Conservation (phyloP, 1,140 invertebrate species). For the Drosophila nannoptera region DNA sequence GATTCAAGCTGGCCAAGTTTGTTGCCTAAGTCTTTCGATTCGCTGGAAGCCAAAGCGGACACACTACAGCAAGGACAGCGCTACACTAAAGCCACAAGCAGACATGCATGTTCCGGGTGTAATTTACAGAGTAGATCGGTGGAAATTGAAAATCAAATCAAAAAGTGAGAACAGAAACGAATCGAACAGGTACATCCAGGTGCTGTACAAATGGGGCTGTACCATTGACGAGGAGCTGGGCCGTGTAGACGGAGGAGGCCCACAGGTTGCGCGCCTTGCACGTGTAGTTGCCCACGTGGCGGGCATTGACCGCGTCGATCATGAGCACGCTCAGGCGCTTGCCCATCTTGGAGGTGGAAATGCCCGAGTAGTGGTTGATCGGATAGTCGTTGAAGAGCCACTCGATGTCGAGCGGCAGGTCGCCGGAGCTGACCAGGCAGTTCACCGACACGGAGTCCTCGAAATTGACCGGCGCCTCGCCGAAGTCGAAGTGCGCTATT, state of each 20-base stretch:
- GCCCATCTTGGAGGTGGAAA: slow-evolving; percentile 82
- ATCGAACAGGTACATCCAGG: slow-evolving; percentile 40
- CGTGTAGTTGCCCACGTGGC: slow-evolving; percentile 84
- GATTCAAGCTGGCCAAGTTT: too few species aligned
- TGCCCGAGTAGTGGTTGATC: slow-evolving; percentile 75
- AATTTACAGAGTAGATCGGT: slow-evolving; percentile 20
- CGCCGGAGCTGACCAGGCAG: slow-evolving; percentile 84
- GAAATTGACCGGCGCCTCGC: slow-evolving; percentile 82
- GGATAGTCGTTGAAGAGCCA: slow-evolving; percentile 83
- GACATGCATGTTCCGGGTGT: slow-evolving; percentile 51
- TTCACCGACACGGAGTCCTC: slow-evolving; percentile 83
- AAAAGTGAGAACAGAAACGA: slow-evolving; percentile 13
- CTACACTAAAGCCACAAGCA: slow-evolving; percentile 44
- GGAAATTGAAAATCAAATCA: slow-evolving; percentile 78
- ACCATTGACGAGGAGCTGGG: slow-evolving; percentile 75
- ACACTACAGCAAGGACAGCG: slow-evolving; percentile 41
- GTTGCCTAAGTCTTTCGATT: slow-evolving; percentile 3
- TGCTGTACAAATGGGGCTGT: slow-evolving; percentile 55
- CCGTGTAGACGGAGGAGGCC: slow-evolving; percentile 79
- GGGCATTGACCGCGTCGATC: slow-evolving; percentile 80
- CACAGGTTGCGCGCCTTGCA: slow-evolving; percentile 85
- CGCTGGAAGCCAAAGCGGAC: too few species aligned
- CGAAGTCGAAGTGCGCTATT: slow-evolving; percentile 84
- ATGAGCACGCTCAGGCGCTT: slow-evolving; percentile 81
- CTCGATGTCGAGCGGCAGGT: slow-evolving; percentile 82